Base-by-base conservation (phyloP, 2,888 invertebrate species). In the Pinctada fucata region DNA sequence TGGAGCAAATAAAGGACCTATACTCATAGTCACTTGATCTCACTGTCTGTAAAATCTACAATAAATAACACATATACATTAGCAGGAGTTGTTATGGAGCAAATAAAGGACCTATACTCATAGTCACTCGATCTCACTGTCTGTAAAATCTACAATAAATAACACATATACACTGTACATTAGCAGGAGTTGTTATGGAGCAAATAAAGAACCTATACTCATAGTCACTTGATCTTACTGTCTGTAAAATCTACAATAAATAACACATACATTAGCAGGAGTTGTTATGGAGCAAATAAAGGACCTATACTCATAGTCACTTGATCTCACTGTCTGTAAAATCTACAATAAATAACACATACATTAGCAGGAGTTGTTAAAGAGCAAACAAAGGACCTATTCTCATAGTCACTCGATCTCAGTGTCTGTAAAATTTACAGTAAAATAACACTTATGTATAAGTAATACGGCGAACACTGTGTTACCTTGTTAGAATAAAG, bases 31-130 rank as follows among this genome's bases (percentile, higher is more conserved):
- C 86, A 64, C 80, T 83, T 52, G 82, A 75, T 47, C 77, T 74
- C 16, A 86, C 87, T 52, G 83, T 67, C 51, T 79, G 68, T 49
- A 83, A 76, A 63, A 90, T 84, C 89, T 58, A 31, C 31, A 31
- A 31, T 31, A 31, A 31, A 31, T 31, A 31, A 31, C 31, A 89
- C 80, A 63, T 88, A 83, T 5, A 86, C 76, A 76, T 85, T 85
- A 8, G 89, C 88, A 52, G 90, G 90, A 48, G 87, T 72, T 80
- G 84, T 87, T 16, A 90, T 80, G 3, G 89, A 88, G 80, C 88
- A 88, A 65, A 87, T 84, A 75, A 86, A 88, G 50, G 83, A 83
- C 10, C 82, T 75, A 75, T 84, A 89, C 69, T 85, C 83, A 80
- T 82, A 87, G 5, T 85, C 86, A 64, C 80, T 83, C 52, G 82